Evolutionary conservation across 1,140 invertebrate species (phyloP), one percentile per base, ranked within the genome.

Genomic region (Calycopis cecrops): DNA sequence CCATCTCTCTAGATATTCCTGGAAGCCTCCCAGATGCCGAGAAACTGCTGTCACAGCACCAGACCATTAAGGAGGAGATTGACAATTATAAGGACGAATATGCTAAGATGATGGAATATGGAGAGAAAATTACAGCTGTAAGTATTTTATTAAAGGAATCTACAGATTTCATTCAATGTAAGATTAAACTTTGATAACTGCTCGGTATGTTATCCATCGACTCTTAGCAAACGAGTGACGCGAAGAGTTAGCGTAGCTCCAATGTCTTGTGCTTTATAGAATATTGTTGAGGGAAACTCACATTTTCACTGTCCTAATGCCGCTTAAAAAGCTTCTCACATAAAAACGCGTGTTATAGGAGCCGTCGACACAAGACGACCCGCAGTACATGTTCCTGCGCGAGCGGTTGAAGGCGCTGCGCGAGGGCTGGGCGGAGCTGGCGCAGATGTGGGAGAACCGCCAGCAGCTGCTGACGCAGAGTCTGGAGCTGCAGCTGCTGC

Each of bases 391-490:
- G 97, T 99, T 99, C 93, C 88, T 99, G 67, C 91, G 97, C 51
- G 97, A 99, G 87, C 91, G 99, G 57, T 89, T 99, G 57, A 99
- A 98, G 89, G 98, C 98, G 0, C 87, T 99, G 37, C 96, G 98
- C 84, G 97, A 99, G 89, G 98, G 98, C 52, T 99, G 99, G 99
- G 96, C 97, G 60, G 98, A 99, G 77, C 88, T 99, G 48, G 95
- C 99, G 69, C 96, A 99, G 88, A 99, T 99, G 98, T 99, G 98
- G 98, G 98, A 98, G 76, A 99, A 99, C 88, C 88, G 98, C 48
- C 97, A 99, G 84, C 94, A 98, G 59, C 85, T 99, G 37, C 88
- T 99, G 1, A 96, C 97, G 0, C 97, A 99, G 88, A 97, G 95
- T 67, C 91, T 99, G 60, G 96, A 97, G 82, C 89, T 97, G 65